Conservation (phyloP, 2,113 vertebrate species). For the Saiga tatarica region DNA sequence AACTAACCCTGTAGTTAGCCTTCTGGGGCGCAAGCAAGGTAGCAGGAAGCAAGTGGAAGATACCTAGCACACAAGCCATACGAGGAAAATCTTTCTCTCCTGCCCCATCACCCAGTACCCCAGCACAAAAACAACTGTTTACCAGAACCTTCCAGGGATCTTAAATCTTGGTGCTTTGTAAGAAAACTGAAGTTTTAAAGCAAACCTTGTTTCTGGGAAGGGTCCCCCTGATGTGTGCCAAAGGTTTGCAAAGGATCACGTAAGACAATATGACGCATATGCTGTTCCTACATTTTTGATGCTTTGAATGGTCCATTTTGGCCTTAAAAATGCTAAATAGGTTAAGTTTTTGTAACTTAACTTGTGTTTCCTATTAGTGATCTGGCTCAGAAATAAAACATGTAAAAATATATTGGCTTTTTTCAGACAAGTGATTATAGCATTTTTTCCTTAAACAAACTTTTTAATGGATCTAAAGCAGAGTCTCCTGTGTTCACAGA, state of each 20-base stretch:
- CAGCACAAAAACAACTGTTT: background rate
- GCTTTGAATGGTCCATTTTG: background rate
- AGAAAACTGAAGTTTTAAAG: background rate
- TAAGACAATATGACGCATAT: background rate
- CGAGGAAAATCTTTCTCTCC: background rate
- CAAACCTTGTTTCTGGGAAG: background rate
- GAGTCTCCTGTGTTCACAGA: background rate
- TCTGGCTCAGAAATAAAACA: conserved; percentile 37
- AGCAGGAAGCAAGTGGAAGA: background rate
- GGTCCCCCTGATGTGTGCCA: background rate
- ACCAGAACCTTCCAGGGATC: background rate
- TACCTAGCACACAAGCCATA: background rate
- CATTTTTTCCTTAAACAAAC: background rate
- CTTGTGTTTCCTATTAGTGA: conserved; percentile 53
- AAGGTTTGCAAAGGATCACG: background rate
- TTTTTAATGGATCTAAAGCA: background rate
- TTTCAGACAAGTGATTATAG: background rate
- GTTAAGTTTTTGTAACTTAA: background rate
- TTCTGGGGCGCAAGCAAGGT: background rate
- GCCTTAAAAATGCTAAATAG: conserved; percentile 22
- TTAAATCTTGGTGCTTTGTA: background rate
- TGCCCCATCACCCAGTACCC: background rate
- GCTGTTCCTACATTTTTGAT: background rate
- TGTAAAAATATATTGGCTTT: conserved; percentile 34
- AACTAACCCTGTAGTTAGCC: background rate